A percentile compares a stretch with the other conserved stretches of the same genome.
These are phyloP conservation scores for Madoqua kirkii DNA, from an alignment of 2,113 vertebrate species.

Conservation along the genomic window DNA sequence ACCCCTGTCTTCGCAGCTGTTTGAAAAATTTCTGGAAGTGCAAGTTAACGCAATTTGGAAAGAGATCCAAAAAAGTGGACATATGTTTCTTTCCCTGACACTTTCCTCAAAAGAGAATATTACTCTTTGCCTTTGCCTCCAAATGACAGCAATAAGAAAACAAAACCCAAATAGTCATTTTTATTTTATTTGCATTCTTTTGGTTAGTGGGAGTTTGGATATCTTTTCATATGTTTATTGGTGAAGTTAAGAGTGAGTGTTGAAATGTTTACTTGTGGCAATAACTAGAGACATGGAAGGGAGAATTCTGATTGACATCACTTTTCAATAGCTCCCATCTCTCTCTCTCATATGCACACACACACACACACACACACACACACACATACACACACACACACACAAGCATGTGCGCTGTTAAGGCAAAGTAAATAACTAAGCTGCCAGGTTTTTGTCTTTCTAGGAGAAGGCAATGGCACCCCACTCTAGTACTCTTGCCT, in stretches of 20 bases:
- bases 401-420: not conserved
- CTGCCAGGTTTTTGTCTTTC: not conserved
- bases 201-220: not conserved
- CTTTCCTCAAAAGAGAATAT: not conserved
- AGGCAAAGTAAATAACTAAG: not conserved
- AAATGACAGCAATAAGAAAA: not conserved
- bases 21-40: not conserved
- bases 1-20: not conserved
- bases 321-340: not conserved
- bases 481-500: too few relatives aligned
- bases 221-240: not conserved
- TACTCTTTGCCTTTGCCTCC: not conserved
- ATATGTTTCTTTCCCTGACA: not conserved
- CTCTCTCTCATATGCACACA: not conserved
- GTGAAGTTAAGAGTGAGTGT: not conserved
- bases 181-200: not conserved
- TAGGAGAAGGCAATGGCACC: not conserved
- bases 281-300: not conserved
- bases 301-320: not conserved
- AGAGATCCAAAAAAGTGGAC: not conserved
- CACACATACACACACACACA: too few relatives aligned
- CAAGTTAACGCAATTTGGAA: not conserved
- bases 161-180: not conserved
- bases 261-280: not conserved
- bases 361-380: not conserved